Conservation (phyloP, 2,888 invertebrate genomes). For the Thumatha senex region DNA sequence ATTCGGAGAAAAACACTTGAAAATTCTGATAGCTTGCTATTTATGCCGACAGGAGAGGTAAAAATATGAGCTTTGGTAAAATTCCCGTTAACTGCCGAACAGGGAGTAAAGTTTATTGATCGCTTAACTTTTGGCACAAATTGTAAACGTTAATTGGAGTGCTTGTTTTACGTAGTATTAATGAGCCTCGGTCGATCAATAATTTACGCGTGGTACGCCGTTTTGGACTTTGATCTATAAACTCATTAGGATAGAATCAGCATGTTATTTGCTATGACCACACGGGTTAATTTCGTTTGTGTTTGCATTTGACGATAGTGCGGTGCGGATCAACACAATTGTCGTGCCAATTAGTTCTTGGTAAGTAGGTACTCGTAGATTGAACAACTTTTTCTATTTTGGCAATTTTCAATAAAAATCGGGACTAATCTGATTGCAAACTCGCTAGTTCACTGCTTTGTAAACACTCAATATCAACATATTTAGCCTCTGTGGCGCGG, state of each 20-base stretch:
- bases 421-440: too few relatives aligned
- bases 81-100: constrained; percentile 9
- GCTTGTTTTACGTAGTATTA: constrained; percentile 16
- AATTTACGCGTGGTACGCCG: constrained; percentile 9
- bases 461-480: too few relatives aligned
- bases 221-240: constrained; percentile 7
- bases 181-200: constrained; percentile 17
- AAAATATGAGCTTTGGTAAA: constrained; percentile 10
- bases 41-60: neutral
- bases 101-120: constrained; percentile 20
- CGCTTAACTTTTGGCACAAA: constrained; percentile 18
- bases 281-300: constrained; percentile 30
- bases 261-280: constrained; percentile 13
- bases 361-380: constrained; percentile 3
- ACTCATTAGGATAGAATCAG: constrained; percentile 11
- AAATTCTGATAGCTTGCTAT: neutral
- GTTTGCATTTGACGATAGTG: constrained; percentile 13
- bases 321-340: constrained; percentile 14
- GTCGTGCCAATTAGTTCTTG: constrained; percentile 23
- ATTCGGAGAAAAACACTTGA: too few relatives aligned
- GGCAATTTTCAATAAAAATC: neutral
- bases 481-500: too few relatives aligned
- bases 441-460: too few relatives aligned
- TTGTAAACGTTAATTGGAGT: constrained; percentile 19
- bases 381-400: constrained; percentile 7